Percentiles rank a stretch among this genome's conserved stretches.
phyloP scores from a whole-genome alignment of 1,140 invertebrate genomes.

The Euborellia annulipes region DNA sequence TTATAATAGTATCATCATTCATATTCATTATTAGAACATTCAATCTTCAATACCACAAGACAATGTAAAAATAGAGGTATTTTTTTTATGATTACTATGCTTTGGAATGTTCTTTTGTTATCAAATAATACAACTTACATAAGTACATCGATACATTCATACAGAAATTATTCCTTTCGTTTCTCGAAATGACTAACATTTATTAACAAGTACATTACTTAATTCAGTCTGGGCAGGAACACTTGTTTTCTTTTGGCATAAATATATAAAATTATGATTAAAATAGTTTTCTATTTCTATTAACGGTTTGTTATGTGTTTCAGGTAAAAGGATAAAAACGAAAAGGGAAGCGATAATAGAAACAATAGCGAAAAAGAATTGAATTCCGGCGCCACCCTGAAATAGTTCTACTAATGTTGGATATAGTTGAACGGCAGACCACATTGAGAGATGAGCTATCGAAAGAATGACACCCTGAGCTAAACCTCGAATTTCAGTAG shows the following conservation, averaged over 20 bases:
- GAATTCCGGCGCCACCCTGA: slow-evolving; percentile 38
- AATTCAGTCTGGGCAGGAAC: too few relatives aligned
- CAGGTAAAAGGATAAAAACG: slow-evolving; percentile 45
- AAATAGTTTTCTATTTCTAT: slow-evolving; percentile 50
- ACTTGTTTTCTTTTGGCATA: slow-evolving; percentile 11
- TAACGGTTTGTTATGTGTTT: slow-evolving; percentile 51
- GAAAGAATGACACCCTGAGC: slow-evolving; percentile 33
- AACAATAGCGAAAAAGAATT: slow-evolving; percentile 51
- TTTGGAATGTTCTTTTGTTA: too few relatives aligned
- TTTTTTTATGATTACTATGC: too few relatives aligned
- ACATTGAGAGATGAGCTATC: slow-evolving; percentile 37
- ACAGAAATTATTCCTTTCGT: too few relatives aligned
- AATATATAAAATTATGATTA: slow-evolving; percentile 26
- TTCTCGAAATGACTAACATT: too few relatives aligned
- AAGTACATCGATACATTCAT: too few relatives aligned
- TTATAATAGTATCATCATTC: too few relatives aligned
- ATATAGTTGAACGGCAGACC: slow-evolving; percentile 33
- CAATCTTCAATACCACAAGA: too few relatives aligned
- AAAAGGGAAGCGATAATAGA: slow-evolving; percentile 38
- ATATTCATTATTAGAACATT: too few relatives aligned
- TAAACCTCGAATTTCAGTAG: slow-evolving; percentile 38
- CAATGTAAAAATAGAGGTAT: too few relatives aligned
- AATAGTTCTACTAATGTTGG: slow-evolving; percentile 28
- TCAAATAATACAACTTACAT: too few relatives aligned
- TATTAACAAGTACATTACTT: too few relatives aligned